A percentile compares a stretch with the other conserved stretches of the same genome.
phyloP scores from a whole-genome alignment of 2,113 vertebrate genomes.

The Gnathonemus longibarbis region DNA sequence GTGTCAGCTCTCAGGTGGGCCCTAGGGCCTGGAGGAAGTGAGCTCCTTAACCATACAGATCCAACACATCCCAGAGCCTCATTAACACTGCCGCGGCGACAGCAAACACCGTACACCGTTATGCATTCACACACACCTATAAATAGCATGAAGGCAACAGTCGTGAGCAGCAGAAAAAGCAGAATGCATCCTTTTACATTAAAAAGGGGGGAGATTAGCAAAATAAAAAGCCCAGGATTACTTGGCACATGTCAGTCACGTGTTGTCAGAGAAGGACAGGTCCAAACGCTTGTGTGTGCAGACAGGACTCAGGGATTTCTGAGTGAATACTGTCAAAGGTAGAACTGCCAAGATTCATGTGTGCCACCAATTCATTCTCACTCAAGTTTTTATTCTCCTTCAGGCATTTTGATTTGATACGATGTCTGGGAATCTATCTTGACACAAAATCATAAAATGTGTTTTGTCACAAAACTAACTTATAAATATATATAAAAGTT shows the following conservation, averaged over 20 bases:
- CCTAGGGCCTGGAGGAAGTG: not conserved
- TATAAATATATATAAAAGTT: constrained; percentile 32
- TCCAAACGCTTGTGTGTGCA: not conserved
- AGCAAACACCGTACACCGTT: not conserved
- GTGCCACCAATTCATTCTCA: not conserved
- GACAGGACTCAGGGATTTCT: not conserved
- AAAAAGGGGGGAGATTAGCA: not conserved
- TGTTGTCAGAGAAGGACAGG: not conserved
- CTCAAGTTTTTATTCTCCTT: constrained; percentile 7
- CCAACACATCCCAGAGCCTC: not conserved
- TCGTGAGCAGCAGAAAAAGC: not conserved
- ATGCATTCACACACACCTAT: not conserved
- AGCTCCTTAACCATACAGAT: not conserved
- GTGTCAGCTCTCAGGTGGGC: constrained; percentile 2
- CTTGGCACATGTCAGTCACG: not conserved
- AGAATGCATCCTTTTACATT: not conserved
- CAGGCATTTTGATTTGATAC: constrained; percentile 14
- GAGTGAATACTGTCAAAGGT: not conserved
- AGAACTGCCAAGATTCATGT: not conserved
- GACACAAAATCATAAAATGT: constrained; percentile 19
- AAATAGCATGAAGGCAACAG: not conserved
- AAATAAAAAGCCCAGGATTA: not conserved
- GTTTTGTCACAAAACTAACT: constrained; percentile 29
- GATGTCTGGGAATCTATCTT: constrained; percentile 2
- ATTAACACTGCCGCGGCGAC: not conserved